A percentile compares a stretch with the other conserved stretches of the same genome.
Evolutionary conservation across 2,888 invertebrate species (phyloP).

Genomic region (Deilephila porcellus): DNA sequence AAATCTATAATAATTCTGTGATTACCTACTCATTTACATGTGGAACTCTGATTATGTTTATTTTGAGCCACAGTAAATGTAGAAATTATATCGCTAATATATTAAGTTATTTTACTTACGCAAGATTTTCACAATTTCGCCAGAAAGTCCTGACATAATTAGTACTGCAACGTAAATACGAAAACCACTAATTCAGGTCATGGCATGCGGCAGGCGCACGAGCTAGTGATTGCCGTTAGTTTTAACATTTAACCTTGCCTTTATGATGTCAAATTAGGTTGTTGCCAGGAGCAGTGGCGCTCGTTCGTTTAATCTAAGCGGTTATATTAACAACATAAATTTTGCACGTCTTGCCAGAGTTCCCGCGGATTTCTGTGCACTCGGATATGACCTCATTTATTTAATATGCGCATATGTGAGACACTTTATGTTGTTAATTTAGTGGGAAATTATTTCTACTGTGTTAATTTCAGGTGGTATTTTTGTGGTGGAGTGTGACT

Average conservation of each 20-base stretch:
- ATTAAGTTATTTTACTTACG: too few relatives aligned
- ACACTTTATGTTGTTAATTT: constrained; percentile 48
- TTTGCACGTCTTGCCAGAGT: constrained; percentile 45
- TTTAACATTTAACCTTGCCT: constrained; percentile 28
- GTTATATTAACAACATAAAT: constrained; percentile 59
- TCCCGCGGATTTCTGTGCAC: constrained; percentile 51
- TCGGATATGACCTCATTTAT: constrained; percentile 53
- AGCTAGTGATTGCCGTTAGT: constrained; percentile 28
- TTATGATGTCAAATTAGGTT: constrained; percentile 22
- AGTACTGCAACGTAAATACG: not conserved
- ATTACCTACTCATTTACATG: too few relatives aligned
- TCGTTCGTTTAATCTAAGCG: constrained; percentile 26
- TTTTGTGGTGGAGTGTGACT: not conserved
- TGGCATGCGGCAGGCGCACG: not conserved
- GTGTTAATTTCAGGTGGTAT: not conserved
- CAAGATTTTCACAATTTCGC: too few relatives aligned
- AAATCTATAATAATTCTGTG: too few relatives aligned
- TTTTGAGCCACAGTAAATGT: too few relatives aligned
- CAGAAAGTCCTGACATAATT: not conserved
- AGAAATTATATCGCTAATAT: too few relatives aligned
- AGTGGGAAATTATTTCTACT: constrained; percentile 23
- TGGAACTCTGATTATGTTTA: too few relatives aligned
- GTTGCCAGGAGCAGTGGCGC: constrained; percentile 21
- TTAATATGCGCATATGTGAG: constrained; percentile 65
- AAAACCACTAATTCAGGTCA: not conserved